A percentile compares a stretch with the other conserved stretches of the same genome.
Evolutionary conservation across 1,140 invertebrate species (phyloP).

Genomic region (Tetramorium simillimum): DNA sequence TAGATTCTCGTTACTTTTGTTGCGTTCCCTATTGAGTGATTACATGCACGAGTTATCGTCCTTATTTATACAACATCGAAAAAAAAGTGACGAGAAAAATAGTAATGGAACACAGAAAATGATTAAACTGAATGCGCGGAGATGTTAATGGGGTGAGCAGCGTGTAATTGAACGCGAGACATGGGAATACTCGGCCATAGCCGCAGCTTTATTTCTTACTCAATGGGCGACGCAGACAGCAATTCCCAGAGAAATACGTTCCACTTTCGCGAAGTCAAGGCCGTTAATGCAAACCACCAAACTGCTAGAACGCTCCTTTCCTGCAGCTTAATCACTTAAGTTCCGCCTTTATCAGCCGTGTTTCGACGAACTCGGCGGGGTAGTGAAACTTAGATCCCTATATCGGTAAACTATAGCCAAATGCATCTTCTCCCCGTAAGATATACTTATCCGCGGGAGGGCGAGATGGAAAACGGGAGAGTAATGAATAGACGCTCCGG

Average conservation of each 20-base stretch:
- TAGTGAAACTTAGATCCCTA: constrained; percentile 55
- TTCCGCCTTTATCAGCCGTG: constrained; percentile 72
- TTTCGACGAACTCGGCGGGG: constrained; percentile 57
- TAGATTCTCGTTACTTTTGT: neutral
- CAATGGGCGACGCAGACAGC: constrained; percentile 72
- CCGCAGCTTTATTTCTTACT: constrained; percentile 73
- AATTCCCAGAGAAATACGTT: constrained; percentile 73
- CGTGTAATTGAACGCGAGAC: constrained; percentile 73
- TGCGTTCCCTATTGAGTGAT: neutral
- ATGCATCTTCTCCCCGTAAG: constrained; percentile 41
- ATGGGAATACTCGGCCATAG: constrained; percentile 68
- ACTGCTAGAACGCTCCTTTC: constrained; percentile 69
- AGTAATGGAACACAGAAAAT: constrained; percentile 52
- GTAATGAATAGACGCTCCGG: constrained; percentile 27
- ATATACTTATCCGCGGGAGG: constrained; percentile 37
- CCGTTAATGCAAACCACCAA: constrained; percentile 76
- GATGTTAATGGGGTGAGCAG: constrained; percentile 65
- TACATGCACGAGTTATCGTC: neutral
- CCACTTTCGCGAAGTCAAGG: constrained; percentile 69
- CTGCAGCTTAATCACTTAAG: constrained; percentile 74
- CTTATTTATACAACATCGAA: neutral
- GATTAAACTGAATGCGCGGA: constrained; percentile 67
- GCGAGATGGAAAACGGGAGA: neutral
- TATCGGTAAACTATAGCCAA: constrained; percentile 11
- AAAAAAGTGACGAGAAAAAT: constrained; percentile 21